phyloP scores from a whole-genome alignment of 2,888 invertebrate species.

The Punctoribates punctum region DNA sequence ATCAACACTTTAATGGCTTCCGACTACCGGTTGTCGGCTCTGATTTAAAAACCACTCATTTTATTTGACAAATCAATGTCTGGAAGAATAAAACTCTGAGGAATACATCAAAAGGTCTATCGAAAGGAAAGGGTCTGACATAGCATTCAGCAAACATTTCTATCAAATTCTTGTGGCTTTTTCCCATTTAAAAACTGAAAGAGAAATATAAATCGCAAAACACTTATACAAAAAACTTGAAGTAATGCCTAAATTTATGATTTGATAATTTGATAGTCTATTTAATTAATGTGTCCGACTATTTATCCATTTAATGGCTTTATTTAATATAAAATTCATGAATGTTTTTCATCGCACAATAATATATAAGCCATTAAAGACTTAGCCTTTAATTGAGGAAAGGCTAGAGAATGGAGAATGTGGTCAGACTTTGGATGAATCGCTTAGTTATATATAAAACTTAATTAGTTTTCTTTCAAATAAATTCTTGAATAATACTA shows the following conservation, averaged over 20 bases:
- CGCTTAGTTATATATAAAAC: constrained; percentile 1
- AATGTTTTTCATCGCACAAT: constrained; percentile 12
- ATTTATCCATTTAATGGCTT: constrained; percentile 11
- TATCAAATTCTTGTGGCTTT: background rate
- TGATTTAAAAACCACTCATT: background rate
- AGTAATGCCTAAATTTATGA: background rate
- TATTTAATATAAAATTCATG: constrained; percentile 32
- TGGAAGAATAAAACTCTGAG: background rate
- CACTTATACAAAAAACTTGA: background rate
- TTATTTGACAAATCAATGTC: constrained; percentile 31
- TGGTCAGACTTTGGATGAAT: constrained; percentile 23
- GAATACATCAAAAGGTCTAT: background rate
- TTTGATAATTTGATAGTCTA: background rate
- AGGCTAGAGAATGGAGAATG: background rate
- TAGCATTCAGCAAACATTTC: background rate
- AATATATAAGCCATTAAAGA: constrained; percentile 3
- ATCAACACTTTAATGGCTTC: background rate
- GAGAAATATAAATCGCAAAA: no score
- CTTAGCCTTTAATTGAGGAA: background rate
- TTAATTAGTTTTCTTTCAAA: constrained; percentile 27
- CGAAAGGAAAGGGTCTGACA: background rate
- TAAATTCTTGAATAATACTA: constrained; percentile 12
- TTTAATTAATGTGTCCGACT: background rate
- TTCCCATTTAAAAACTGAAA: no score
- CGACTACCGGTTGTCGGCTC: background rate